Conservation (phyloP, 2,113 vertebrate species). For the Apteryx owenii region DNA sequence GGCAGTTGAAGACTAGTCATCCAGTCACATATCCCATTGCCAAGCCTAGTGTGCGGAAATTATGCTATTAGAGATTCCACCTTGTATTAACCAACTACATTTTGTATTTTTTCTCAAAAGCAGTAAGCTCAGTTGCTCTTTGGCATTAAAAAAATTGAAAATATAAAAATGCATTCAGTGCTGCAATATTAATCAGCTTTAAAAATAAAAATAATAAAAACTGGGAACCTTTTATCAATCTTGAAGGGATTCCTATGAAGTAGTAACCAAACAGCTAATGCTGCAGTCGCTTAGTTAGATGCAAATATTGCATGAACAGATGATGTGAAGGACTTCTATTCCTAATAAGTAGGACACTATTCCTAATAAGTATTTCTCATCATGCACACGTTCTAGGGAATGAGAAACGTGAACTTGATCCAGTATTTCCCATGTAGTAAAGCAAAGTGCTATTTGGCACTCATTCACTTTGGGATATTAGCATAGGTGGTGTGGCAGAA, state of each 20-base stretch:
- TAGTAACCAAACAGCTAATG: not conserved
- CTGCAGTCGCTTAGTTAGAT: not conserved
- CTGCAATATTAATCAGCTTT: not conserved
- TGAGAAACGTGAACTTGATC: not conserved
- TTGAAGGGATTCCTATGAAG: not conserved
- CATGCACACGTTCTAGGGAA: rapidly evolving
- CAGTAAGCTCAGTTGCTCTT: not conserved
- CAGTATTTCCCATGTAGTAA: not conserved
- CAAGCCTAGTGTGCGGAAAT: not conserved
- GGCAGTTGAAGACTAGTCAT: not conserved
- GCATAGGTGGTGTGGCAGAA: not conserved
- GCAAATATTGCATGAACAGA: not conserved
- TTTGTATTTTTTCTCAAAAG: not conserved
- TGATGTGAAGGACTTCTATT: not conserved
- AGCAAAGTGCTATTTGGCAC: not conserved
- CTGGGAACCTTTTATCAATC: not conserved
- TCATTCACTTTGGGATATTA: not conserved
- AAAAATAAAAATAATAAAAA: not conserved
- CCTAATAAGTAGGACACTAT: not conserved
- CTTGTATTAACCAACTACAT: not conserved
- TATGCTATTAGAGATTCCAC: not conserved
- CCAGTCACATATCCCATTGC: not conserved
- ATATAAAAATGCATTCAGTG: not conserved
- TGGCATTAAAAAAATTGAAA: not conserved
- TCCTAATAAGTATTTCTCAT: not conserved